Conservation (phyloP, 2,113 vertebrate species). For the Pomatostomus ruficeps region DNA sequence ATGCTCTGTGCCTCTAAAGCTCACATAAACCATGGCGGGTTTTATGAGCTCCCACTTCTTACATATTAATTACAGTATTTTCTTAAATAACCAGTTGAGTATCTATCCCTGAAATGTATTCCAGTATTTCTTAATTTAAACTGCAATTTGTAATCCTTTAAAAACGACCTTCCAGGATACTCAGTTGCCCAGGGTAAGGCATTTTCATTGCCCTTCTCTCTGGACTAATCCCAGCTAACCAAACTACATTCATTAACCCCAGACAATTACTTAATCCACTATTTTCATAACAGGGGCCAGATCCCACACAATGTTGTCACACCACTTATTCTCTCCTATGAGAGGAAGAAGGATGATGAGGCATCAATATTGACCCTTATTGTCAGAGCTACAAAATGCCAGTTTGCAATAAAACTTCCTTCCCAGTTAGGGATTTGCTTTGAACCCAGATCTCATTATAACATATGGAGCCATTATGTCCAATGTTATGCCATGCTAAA, state of each 20-base stretch:
- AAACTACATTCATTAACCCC: background rate
- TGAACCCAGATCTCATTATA: background rate
- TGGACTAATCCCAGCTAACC: background rate
- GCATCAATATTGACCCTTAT: background rate
- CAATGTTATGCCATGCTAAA: background rate
- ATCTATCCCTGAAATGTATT: background rate
- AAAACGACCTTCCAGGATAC: background rate
- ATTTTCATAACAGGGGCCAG: background rate
- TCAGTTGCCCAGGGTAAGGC: background rate
- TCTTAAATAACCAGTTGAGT: background rate
- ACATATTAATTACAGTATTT: background rate
- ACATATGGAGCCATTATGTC: background rate
- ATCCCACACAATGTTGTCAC: background rate
- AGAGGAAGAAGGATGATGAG: background rate
- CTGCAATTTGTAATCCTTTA: background rate
- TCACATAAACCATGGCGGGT: accelerated
- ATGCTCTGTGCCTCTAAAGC: background rate
- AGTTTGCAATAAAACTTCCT: background rate
- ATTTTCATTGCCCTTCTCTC: background rate
- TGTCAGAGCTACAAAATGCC: background rate
- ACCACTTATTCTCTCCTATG: background rate
- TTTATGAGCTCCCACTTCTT: background rate
- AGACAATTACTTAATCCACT: background rate
- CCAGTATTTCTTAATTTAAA: background rate
- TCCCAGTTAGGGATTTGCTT: background rate